A percentile compares a stretch with the other conserved stretches of the same genome.
phyloP scores from a whole-genome alignment of 2,888 invertebrate species.

The Anoplius nigerrimus region DNA sequence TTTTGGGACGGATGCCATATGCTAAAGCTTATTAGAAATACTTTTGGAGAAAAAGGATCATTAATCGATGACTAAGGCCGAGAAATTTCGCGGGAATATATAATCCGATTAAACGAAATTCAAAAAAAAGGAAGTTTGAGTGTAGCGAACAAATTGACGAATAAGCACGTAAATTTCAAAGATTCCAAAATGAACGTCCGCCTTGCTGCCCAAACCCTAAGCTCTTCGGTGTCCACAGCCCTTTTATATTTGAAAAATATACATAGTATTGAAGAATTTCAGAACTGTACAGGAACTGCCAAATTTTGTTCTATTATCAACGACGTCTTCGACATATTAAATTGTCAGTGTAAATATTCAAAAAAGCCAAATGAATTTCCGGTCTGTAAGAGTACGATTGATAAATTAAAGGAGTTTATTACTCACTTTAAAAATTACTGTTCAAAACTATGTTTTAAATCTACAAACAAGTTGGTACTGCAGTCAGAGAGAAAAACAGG shows the following conservation, averaged over 20 bases:
- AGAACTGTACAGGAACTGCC: slow-evolving; percentile 33
- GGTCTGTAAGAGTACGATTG: background rate
- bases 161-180: slow-evolving; percentile 31
- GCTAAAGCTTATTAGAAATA: slow-evolving; percentile 56
- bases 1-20: slow-evolving; percentile 49
- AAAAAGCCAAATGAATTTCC: slow-evolving; percentile 16
- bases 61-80: slow-evolving; percentile 24
- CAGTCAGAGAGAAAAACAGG: background rate
- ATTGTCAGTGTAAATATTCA: slow-evolving; percentile 27
- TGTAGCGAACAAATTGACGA: slow-evolving; percentile 44
- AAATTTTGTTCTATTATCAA: slow-evolving; percentile 34
- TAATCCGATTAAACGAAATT: slow-evolving; percentile 33
- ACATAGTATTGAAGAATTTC: slow-evolving; percentile 31
- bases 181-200: slow-evolving; percentile 50
- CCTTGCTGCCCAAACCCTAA: slow-evolving; percentile 36
- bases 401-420: background rate
- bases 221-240: slow-evolving; percentile 35
- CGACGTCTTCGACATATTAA: slow-evolving; percentile 45
- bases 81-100: slow-evolving; percentile 34
- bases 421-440: too few species aligned
- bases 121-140: slow-evolving; percentile 44
- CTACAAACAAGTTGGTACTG: background rate
- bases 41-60: slow-evolving; percentile 45
- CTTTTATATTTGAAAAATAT: slow-evolving; percentile 20
- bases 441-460: background rate